Evolutionary conservation across 2,888 invertebrate species (phyloP).

Genomic region (Ommatoiulus sabulosus): DNA sequence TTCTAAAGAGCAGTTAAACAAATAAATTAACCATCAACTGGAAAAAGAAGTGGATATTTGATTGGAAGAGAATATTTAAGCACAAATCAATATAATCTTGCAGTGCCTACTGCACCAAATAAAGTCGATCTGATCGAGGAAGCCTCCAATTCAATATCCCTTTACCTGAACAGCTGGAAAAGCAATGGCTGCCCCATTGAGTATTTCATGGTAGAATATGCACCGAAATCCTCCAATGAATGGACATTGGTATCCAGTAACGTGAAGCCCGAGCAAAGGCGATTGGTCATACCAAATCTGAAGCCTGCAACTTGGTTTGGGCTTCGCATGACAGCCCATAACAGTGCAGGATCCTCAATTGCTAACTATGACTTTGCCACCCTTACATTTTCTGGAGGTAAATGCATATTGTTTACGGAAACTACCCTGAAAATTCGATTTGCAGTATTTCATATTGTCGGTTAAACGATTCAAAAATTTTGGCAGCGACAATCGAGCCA

Average conservation of each 20-base stretch:
- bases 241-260: slow-evolving; percentile 60
- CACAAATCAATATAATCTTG: not conserved
- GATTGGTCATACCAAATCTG: slow-evolving; percentile 63
- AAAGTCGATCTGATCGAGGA: slow-evolving; percentile 57
- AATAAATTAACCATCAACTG: no score
- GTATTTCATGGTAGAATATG: slow-evolving; percentile 62
- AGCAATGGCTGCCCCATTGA: slow-evolving; percentile 67
- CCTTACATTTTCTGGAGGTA: slow-evolving; percentile 66
- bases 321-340: slow-evolving; percentile 67
- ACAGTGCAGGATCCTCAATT: slow-evolving; percentile 67
- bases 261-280: slow-evolving; percentile 60
- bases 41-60: no score
- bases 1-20: no score
- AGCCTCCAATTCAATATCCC: slow-evolving; percentile 73
- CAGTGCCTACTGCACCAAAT: slow-evolving; percentile 58
- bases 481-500: slow-evolving; percentile 54
- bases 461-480: slow-evolving; percentile 70
- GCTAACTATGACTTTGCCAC: slow-evolving; percentile 66
- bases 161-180: slow-evolving; percentile 66
- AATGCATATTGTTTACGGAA: no score
- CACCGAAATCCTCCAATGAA: slow-evolving; percentile 60
- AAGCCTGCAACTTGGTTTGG: slow-evolving; percentile 66
- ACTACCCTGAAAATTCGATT: no score
- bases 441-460: no score
- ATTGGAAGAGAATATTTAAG: no score